phyloP scores from a whole-genome alignment of 2,797 vertebrate genomes.

The Megaceryle alcyon region DNA sequence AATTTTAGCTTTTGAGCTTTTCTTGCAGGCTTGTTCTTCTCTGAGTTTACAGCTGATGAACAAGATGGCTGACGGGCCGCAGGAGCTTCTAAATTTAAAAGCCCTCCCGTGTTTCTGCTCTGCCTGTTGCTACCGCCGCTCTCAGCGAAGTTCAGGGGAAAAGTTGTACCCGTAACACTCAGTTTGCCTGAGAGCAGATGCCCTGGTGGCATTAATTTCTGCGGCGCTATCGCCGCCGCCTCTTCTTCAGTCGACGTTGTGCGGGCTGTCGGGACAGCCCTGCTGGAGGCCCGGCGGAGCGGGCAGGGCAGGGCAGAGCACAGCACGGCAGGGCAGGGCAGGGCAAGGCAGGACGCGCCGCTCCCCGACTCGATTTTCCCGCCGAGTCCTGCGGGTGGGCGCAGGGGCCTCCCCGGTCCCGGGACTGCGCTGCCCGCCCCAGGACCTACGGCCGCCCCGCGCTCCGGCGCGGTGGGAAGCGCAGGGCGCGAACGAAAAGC shows the following conservation, averaged over 20 bases:
- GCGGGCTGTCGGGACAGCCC: background rate
- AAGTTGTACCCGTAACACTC: background rate
- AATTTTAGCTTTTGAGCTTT: background rate
- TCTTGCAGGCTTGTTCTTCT: background rate
- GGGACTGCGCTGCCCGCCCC: background rate
- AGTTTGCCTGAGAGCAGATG: fast-evolving
- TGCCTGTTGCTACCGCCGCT: background rate
- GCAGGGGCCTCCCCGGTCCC: background rate
- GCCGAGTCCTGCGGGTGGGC: too few relatives aligned
- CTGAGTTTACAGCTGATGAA: background rate
- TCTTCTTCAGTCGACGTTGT: fast-evolving
- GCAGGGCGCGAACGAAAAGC: fast-evolving
- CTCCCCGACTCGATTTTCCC: background rate
- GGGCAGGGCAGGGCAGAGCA: too few relatives aligned
- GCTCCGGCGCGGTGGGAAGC: background rate
- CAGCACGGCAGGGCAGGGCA: too few relatives aligned
- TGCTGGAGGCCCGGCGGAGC: background rate
- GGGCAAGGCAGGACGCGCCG: too few relatives aligned
- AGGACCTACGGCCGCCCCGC: too few relatives aligned
- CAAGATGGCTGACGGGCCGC: constrained; percentile 75
- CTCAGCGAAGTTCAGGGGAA: background rate
- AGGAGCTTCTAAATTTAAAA: background rate
- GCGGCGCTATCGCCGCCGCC: background rate
- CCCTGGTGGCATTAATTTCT: fast-evolving
- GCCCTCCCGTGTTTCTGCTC: background rate